Evolutionary conservation across 2,888 invertebrate species (phyloP).

Genomic region (Brachycybe producta): DNA sequence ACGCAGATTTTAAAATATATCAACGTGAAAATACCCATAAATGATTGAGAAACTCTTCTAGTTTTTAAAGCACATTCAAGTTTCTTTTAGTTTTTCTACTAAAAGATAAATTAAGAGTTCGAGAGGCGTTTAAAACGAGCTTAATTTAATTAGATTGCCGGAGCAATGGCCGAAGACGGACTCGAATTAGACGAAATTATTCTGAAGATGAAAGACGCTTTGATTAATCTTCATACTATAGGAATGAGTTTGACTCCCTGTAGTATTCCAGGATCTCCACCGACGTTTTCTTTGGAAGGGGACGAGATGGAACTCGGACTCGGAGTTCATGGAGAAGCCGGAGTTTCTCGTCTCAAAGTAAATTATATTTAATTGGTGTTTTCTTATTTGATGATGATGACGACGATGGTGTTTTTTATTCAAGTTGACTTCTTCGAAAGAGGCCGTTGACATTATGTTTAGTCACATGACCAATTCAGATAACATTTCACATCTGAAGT

Average conservation of each 20-base stretch:
- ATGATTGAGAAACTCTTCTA: no score
- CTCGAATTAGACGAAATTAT: constrained; percentile 44
- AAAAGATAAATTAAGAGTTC: no score
- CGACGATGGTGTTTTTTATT: no score
- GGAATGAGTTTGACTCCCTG: constrained; percentile 55
- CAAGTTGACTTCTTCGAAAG: constrained; percentile 32
- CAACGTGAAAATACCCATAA: no score
- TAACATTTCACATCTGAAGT: constrained; percentile 29
- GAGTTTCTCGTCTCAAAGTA: constrained; percentile 40
- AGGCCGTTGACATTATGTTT: constrained; percentile 35
- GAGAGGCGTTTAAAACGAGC: no score
- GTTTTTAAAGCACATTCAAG: no score
- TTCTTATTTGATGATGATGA: not conserved
- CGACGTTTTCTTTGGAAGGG: constrained; percentile 46
- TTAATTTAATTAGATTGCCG: constrained; percentile 51
- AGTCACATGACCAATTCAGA: constrained; percentile 34
- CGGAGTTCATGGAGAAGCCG: constrained; percentile 44
- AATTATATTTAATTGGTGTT: constrained; percentile 4
- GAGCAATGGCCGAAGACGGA: constrained; percentile 55
- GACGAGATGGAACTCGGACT: constrained; percentile 56
- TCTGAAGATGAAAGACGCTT: constrained; percentile 32
- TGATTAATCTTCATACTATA: constrained; percentile 32
- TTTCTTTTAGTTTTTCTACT: no score
- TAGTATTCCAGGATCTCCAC: constrained; percentile 49
- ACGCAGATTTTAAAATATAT: no score